Conservation (phyloP, 1,140 invertebrate species). For the Bombus cullumanus region DNA sequence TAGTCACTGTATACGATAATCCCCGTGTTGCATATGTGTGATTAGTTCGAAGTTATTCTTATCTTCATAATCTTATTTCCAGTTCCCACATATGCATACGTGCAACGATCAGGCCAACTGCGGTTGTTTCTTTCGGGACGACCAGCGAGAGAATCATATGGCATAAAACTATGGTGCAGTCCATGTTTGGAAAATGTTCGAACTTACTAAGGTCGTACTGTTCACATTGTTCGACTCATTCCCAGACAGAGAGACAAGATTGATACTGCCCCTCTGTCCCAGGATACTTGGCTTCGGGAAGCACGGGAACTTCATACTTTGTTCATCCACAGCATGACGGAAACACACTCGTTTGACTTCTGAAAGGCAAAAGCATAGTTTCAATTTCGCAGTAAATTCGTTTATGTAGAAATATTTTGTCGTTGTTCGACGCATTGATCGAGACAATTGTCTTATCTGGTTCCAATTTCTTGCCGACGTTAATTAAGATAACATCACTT, state of each 20-base stretch:
- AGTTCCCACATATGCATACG: too few relatives aligned
- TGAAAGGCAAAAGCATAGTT: conserved; percentile 28
- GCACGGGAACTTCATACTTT: conserved; percentile 75
- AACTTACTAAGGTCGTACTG: conserved; percentile 16
- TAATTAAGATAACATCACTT: conserved; percentile 29
- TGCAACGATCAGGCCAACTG: too few relatives aligned
- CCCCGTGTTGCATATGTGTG: too few relatives aligned
- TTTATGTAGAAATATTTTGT: neutral
- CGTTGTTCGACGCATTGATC: neutral
- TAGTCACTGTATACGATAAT: too few relatives aligned
- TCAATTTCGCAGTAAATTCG: neutral
- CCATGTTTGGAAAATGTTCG: neutral
- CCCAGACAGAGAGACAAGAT: conserved; percentile 70
- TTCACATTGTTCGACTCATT: conserved; percentile 52
- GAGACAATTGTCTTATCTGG: neutral
- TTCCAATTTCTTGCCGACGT: neutral
- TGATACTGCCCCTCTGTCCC: conserved; percentile 76
- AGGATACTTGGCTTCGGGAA: conserved; percentile 75
- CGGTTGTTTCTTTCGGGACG: too few relatives aligned
- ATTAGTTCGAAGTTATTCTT: too few relatives aligned
- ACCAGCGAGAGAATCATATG: too few relatives aligned
- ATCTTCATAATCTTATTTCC: too few relatives aligned
- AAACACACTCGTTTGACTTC: conserved; percentile 55
- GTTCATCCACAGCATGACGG: conserved; percentile 55
- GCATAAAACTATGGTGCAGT: neutral